These are phyloP conservation scores for Oscheius myriophilus DNA, from an alignment of 2,888 invertebrate species.

Conservation along the genomic window DNA sequence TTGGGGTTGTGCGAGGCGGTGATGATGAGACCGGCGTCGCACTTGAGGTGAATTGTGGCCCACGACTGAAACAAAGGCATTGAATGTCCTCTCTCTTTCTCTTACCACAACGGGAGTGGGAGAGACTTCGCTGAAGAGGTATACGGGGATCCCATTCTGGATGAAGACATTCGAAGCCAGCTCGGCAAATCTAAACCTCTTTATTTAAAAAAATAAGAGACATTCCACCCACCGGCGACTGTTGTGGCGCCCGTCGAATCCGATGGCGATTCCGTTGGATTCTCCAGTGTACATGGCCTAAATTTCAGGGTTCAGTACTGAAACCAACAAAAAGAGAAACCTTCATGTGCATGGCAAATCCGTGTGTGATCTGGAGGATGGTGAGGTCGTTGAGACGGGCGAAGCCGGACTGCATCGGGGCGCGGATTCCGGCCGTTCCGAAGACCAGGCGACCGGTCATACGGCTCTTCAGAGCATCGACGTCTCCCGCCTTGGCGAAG, in stretches of 20 bases:
- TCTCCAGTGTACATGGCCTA: constrained; percentile 27
- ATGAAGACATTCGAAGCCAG: constrained; percentile 86
- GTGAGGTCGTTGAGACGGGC: constrained; percentile 94
- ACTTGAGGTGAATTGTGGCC: constrained; percentile 80
- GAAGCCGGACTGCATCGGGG: constrained; percentile 91
- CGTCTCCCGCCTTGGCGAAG: constrained; percentile 68
- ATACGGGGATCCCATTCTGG: constrained; percentile 81
- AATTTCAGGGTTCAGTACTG: neutral
- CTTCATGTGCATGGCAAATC: constrained; percentile 62
- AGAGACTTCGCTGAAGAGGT: constrained; percentile 82
- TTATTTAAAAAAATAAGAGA: neutral
- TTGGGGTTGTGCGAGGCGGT: constrained; percentile 96
- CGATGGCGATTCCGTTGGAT: constrained; percentile 62
- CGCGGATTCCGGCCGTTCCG: constrained; percentile 80
- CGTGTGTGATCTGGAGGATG: constrained; percentile 82
- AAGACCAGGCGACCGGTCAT: constrained; percentile 72
- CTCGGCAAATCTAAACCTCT: constrained; percentile 82
- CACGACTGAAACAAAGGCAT: constrained; percentile 79
- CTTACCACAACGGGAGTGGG: constrained; percentile 88
- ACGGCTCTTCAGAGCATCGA: constrained; percentile 68
- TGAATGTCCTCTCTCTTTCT: no score
- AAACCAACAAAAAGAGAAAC: neutral
- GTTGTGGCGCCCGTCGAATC: constrained; percentile 68
- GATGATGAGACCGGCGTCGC: constrained; percentile 85
- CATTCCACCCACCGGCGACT: constrained; percentile 39